Conservation (phyloP, 2,888 invertebrate species). For the Acrocyrtus sp. region DNA sequence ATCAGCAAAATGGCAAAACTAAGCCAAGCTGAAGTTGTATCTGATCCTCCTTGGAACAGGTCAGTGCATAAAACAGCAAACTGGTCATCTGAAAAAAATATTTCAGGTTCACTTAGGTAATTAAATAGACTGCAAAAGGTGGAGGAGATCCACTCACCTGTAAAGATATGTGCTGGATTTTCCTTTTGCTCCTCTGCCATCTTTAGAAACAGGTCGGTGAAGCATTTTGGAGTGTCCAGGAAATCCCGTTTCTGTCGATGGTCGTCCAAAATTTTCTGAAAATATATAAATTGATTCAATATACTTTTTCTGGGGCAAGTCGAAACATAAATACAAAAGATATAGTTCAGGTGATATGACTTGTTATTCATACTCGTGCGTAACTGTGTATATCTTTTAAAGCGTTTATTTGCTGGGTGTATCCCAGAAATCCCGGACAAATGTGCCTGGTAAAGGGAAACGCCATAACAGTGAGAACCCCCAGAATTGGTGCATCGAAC, state of each 20-base stretch:
- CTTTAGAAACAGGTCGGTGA: constrained; percentile 31
- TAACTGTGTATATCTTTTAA: constrained; percentile 6
- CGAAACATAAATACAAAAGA: too few species aligned
- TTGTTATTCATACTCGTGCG: background rate
- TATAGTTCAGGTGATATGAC: too few species aligned
- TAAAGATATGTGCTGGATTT: constrained; percentile 5
- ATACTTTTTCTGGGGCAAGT: background rate
- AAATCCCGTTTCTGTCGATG: constrained; percentile 7
- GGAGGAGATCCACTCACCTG: too few species aligned
- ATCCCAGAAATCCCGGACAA: constrained; percentile 13
- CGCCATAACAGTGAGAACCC: constrained; percentile 17
- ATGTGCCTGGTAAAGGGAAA: constrained; percentile 24
- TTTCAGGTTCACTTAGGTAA: too few species aligned
- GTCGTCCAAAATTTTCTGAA: constrained; percentile 17
- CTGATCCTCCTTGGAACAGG: constrained; percentile 24
- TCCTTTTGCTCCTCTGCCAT: constrained; percentile 25
- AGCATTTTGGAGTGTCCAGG: constrained; percentile 22
- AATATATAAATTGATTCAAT: background rate
- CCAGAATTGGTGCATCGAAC: constrained; percentile 21
- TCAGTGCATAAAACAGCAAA: constrained; percentile 30
- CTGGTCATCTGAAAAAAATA: constrained; percentile 28
- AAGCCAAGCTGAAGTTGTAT: constrained; percentile 29
- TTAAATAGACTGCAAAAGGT: too few species aligned
- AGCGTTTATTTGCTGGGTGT: constrained; percentile 11
- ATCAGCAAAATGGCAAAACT: constrained; percentile 20